A percentile compares a stretch with the other conserved stretches of the same genome.
Conservation (phyloP, 2,113 vertebrate genomes). For the Rhinogobius similis region DNA sequence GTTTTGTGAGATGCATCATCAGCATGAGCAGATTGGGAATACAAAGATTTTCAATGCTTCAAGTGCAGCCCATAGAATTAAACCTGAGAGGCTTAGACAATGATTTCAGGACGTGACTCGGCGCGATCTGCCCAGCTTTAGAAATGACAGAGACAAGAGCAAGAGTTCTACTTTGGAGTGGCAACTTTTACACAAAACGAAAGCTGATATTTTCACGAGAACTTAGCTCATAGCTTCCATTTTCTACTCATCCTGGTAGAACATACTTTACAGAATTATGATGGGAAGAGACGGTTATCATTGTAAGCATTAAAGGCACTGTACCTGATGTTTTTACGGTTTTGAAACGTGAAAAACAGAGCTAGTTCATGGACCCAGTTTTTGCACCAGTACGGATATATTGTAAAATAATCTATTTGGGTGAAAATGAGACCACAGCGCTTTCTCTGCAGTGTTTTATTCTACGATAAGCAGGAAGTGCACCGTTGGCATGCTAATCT, state of each 20-base stretch:
- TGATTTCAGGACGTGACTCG: conserved; percentile 16
- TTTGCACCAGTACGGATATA: too few relatives aligned
- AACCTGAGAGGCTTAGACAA: conserved; percentile 17
- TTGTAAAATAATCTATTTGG: too few relatives aligned
- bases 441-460: too few relatives aligned
- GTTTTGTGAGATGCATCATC: conserved; percentile 10
- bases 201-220: neutral
- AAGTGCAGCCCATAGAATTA: conserved; percentile 15
- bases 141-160: conserved; percentile 19
- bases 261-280: too few relatives aligned
- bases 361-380: too few relatives aligned
- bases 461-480: too few relatives aligned
- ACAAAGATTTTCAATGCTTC: conserved; percentile 22
- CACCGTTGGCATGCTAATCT: too few relatives aligned
- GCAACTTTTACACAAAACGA: neutral
- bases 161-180: conserved; percentile 1
- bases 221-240: neutral
- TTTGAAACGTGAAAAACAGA: too few relatives aligned
- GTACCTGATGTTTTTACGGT: too few relatives aligned
- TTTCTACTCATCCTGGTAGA: neutral
- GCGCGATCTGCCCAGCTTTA: conserved; percentile 16
- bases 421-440: too few relatives aligned
- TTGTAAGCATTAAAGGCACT: too few relatives aligned
- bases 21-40: conserved; percentile 23
- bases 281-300: too few relatives aligned